These are phyloP conservation scores for Craniophora ligustri DNA, from an alignment of 2,888 invertebrate species.

Conservation along the genomic window DNA sequence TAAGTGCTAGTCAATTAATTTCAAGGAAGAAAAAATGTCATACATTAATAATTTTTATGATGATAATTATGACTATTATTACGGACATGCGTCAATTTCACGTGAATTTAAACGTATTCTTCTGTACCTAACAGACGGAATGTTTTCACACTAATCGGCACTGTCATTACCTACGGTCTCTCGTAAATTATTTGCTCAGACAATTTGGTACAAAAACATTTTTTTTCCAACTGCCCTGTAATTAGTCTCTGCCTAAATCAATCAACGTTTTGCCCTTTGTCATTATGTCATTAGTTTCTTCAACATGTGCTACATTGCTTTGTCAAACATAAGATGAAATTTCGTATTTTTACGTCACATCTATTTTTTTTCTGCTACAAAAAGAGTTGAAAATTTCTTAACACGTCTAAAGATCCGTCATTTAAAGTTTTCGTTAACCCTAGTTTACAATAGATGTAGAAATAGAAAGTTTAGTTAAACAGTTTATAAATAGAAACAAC, in stretches of 20 bases:
- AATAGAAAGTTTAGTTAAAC: no score
- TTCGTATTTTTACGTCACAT: not conserved
- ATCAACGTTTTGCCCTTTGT: constrained; percentile 54
- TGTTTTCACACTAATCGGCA: constrained; percentile 41
- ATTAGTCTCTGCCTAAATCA: constrained; percentile 54
- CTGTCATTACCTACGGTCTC: constrained; percentile 43
- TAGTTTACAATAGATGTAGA: no score
- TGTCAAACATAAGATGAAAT: constrained; percentile 2
- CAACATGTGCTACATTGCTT: constrained; percentile 37
- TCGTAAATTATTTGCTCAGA: constrained; percentile 38
- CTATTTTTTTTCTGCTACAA: not conserved
- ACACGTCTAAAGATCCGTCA: not conserved
- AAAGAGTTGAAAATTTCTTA: not conserved
- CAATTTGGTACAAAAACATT: constrained; percentile 38
- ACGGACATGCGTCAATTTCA: no score
- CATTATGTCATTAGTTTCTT: constrained; percentile 50
- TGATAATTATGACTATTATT: not conserved
- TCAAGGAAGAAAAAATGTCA: no score
- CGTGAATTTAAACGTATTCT: constrained; percentile 3
- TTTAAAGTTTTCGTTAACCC: no score
- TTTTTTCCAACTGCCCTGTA: constrained; percentile 48
- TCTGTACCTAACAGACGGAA: not conserved
- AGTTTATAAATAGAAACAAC: no score
- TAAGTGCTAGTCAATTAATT: no score
- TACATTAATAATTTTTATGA: no score